Evolutionary conservation across 1,140 invertebrate genomes (phyloP), one percentile per base, ranked within the genome.

Genomic region (Pseudomyrmex gracilis): DNA sequence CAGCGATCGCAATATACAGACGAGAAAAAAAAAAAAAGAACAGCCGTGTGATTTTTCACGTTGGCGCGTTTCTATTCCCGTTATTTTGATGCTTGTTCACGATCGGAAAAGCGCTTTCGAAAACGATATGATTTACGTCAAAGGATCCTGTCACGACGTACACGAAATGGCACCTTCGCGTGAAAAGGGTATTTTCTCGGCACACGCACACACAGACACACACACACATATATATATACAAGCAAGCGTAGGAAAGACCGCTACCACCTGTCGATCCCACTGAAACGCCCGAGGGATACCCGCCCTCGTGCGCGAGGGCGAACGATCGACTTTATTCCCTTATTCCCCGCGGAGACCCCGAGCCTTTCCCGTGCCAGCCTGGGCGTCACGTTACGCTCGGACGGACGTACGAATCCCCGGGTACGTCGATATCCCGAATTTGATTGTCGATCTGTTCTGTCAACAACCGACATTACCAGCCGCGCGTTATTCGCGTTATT

Each of bases 81-180:
- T 80, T 80, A 80, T 71, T 80, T 80, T 66, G 76, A 80, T 58
- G 66, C 76, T 71, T 80, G 76, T 80, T 80, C 76, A n/a, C 66
- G 76, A 80, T 80, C 76, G 76, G 66, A 71, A 80, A 80, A 80
- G 76, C 76, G 76, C 76, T 80, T 80, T 80, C 66, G 76, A 80
- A 80, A 80, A 80, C 76, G 76, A 80, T 80, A 80, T 80, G 76
- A 80, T 80, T 80, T 80, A 80, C 76, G 76, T 80, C 76, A 80
- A 80, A 80, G 76, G 76, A 58, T 70, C 43, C 53, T 80, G 76
- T 80, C 76, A 80, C 43, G 76, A 80, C 76, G 66, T 80, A 80
- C 76, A 58, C 76, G 76, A 80, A 80, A 80, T 80, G 76, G 76
- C 76, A 80, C 76, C 76, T 80, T 80, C 76, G 66, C 76, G 66